Percentiles rank a stretch among this genome's conserved stretches.
phyloP scores from a whole-genome alignment of 2,113 vertebrate species.

The Gila orcuttii region DNA sequence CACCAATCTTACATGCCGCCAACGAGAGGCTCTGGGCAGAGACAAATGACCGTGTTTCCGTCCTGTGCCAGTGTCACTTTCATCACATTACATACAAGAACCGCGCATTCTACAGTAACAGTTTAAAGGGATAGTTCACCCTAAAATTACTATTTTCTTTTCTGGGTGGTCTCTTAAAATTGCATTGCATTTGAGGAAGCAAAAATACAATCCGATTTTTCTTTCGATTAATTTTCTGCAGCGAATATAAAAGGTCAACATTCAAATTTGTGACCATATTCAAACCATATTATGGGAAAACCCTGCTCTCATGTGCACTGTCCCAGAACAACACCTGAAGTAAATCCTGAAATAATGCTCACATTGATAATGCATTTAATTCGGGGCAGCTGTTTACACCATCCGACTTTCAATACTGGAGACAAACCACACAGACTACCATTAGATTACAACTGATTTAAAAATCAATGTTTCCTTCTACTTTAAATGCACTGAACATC shows the following conservation, averaged over 20 bases:
- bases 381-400: not conserved
- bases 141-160: not conserved
- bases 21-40: not conserved
- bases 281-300: not conserved
- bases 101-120: not conserved
- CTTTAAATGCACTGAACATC: not conserved
- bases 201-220: not conserved
- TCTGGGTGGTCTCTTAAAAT: not conserved
- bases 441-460: slow-evolving; percentile 25
- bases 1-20: slow-evolving; percentile 13
- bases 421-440: slow-evolving; percentile 11
- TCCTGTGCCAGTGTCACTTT: not conserved
- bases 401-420: slow-evolving; percentile 20
- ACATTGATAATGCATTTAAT: not conserved
- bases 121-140: not conserved
- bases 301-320: not conserved
- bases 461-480: slow-evolving; percentile 9
- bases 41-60: not conserved
- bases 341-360: slow-evolving; percentile 2
- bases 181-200: not conserved
- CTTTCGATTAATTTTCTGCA: not conserved
- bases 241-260: not conserved
- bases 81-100: not conserved
- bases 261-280: not conserved
- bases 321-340: slow-evolving; percentile 8